Conservation (phyloP, 2,113 vertebrate genomes). For the Platichthys flesus region DNA sequence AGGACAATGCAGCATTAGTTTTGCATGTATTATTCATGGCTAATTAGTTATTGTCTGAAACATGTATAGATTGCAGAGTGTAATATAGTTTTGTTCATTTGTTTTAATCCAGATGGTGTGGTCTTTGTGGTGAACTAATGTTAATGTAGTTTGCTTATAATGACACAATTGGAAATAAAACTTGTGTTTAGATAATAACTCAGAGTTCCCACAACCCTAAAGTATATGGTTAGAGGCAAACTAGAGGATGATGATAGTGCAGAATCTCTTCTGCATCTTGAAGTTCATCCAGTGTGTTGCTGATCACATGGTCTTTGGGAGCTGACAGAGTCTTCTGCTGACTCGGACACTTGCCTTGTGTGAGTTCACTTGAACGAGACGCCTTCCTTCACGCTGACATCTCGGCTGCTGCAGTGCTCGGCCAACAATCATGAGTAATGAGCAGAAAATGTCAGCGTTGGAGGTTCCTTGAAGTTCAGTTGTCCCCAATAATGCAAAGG, state of each 20-base stretch:
- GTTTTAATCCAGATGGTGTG: not conserved
- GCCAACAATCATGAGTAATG: not conserved
- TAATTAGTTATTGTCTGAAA: not conserved
- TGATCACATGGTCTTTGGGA: constrained; percentile 40
- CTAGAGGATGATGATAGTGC: not conserved
- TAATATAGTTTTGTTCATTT: not conserved
- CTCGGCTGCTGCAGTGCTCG: not conserved
- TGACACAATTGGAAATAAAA: not conserved
- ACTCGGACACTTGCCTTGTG: not conserved
- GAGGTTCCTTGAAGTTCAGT: not conserved
- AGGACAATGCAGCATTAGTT: not conserved
- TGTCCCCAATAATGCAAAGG: not conserved
- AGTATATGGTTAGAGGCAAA: no score
- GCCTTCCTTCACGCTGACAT: constrained; percentile 7
- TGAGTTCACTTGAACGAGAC: constrained; percentile 38
- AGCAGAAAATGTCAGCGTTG: not conserved
- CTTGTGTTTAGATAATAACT: no score
- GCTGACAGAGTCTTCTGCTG: constrained; percentile 29
- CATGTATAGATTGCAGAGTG: not conserved
- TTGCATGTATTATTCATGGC: not conserved
- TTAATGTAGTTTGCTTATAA: not conserved
- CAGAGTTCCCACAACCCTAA: no score
- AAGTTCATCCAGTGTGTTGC: not conserved
- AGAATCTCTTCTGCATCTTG: constrained; percentile 30
- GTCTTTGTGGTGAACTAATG: not conserved